A percentile compares a stretch with the other conserved stretches of the same genome.
Conservation (phyloP, 2,113 vertebrate species). For the Castor canadensis region DNA sequence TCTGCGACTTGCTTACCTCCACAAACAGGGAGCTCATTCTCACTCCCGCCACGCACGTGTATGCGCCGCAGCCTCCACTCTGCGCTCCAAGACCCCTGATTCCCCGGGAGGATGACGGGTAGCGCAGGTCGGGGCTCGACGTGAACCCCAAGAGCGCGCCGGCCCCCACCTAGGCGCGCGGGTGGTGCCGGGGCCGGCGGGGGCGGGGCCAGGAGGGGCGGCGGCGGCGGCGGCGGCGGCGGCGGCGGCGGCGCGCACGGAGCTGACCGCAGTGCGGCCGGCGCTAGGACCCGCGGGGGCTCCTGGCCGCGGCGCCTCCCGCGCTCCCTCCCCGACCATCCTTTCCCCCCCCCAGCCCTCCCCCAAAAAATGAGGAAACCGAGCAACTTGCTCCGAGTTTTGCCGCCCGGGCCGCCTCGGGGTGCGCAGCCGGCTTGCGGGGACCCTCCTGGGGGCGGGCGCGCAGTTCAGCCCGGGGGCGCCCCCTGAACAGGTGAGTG, state of each 20-base stretch:
- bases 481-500: slow-evolving; percentile 67
- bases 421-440: slow-evolving; percentile 40
- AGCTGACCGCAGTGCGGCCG: slow-evolving; percentile 21
- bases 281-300: slow-evolving; percentile 76
- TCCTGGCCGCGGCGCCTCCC: slow-evolving; percentile 27
- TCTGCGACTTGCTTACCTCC: not conserved
- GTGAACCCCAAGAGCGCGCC: not conserved
- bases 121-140: not conserved
- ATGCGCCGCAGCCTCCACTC: not conserved
- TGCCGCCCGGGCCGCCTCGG: slow-evolving; percentile 44
- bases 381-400: slow-evolving; percentile 72
- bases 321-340: not conserved
- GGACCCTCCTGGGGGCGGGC: slow-evolving; percentile 33
- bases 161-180: not conserved
- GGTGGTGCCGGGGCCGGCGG: not conserved
- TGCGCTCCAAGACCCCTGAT: too few relatives aligned
- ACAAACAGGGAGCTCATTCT: not conserved
- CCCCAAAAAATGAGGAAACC: slow-evolving; percentile 75
- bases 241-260: slow-evolving; percentile 30
- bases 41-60: not conserved
- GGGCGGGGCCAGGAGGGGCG: too few relatives aligned
- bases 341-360: slow-evolving; percentile 6
- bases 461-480: not conserved
- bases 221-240: not conserved
- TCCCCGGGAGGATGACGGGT: not conserved